Evolutionary conservation across 2,888 invertebrate genomes (phyloP), one percentile per base, ranked within the genome.

Genomic region (Synanthedon tipuliformis): DNA sequence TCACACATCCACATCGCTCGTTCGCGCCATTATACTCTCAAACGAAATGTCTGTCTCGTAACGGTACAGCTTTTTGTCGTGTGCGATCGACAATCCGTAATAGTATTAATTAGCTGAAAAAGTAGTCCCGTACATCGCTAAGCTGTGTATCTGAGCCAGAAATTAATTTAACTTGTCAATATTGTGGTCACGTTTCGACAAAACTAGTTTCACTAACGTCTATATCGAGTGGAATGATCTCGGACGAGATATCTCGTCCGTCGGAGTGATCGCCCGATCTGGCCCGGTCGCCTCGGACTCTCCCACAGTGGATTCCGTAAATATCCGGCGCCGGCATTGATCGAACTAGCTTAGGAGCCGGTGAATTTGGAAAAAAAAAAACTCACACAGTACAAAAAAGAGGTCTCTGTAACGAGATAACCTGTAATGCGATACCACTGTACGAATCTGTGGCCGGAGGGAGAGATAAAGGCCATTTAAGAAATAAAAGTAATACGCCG

Each of bases 351-450:
- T 66, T 69, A 68, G 71, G 63, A 71, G 74, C 73, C 75, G 72
- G 77, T 74, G 73, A 70, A 76, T 73, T 74, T 65, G 68, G 71
- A 73, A 61, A 68, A 71, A 72, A 61, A 65, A 66, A 60, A 8
- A 27, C 34, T 34, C 34, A 55, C 61, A 62, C 27, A 71, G 64
- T 67, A 65, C 66, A 69, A 73, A 76, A 78, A 77, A 75, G 76
- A 64, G 63, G 66, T 16, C 50, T 68, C 64, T 72, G 81, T 78
- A 80, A 83, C 79, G 75, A 84, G 78, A 81, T 81, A 81, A 78
- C 75, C 67, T 71, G 85, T 82, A 85, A 86, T 78, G 81, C 72
- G 81, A 86, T 81, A 80, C 71, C 73, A 70, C 75, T 70, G 78
- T 78, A 81, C 78, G 78, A 78, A 78, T 78, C 78, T 68, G 66